Evolutionary conservation across 1,140 invertebrate genomes (phyloP).

Genomic region (Tetramorium alpestre): DNA sequence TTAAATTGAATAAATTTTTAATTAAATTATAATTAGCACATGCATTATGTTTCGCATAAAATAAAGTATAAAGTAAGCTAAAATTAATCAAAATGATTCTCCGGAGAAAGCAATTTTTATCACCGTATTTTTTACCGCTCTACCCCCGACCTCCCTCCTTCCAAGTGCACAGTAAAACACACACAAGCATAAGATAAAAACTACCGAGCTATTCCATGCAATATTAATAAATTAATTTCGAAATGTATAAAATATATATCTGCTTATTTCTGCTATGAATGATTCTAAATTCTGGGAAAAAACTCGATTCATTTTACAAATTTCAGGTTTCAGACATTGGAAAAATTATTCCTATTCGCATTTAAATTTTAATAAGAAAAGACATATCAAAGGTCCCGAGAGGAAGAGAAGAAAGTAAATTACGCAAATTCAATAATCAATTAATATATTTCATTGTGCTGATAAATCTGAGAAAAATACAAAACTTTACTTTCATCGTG

Average conservation of each 20-base stretch:
- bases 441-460: conserved; percentile 1
- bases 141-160: no score
- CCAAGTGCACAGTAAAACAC: background rate
- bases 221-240: conserved; percentile 34
- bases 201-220: background rate
- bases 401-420: background rate
- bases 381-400: background rate
- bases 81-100: conserved; percentile 24
- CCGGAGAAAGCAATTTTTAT: conserved; percentile 15
- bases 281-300: background rate
- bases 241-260: background rate
- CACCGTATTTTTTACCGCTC: background rate
- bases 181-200: background rate
- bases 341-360: conserved; percentile 1
- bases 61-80: background rate
- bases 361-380: conserved; percentile 4
- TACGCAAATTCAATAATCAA: background rate
- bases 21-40: conserved; percentile 13
- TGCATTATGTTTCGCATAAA: background rate
- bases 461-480: background rate
- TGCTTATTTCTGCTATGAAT: background rate
- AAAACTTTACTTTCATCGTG: background rate
- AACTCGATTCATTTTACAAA: background rate
- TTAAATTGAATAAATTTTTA: conserved; percentile 3
- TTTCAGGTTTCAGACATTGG: background rate